These are phyloP conservation scores for Trypoxylus dichotomus DNA, from an alignment of 1,140 invertebrate species.

Conservation along the genomic window DNA sequence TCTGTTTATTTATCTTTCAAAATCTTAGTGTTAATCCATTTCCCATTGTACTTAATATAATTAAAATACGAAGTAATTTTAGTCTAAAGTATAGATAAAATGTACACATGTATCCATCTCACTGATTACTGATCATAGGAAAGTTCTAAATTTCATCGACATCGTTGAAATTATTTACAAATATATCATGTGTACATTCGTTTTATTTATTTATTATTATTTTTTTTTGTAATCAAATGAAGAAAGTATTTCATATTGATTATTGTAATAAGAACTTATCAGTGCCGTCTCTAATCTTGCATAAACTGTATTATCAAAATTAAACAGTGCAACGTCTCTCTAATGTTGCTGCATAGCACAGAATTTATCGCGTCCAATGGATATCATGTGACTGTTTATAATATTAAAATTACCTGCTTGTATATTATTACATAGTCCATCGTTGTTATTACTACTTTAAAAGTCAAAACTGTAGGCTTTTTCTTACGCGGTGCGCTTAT, in stretches of 20 bases:
- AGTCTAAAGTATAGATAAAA: too few species aligned
- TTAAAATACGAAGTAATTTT: too few species aligned
- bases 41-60: too few species aligned
- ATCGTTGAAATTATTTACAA: too few species aligned
- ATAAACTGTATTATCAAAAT: conserved; percentile 6
- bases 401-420: not conserved
- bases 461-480: not conserved
- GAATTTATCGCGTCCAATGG: not conserved
- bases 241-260: not conserved
- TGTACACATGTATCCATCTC: too few species aligned
- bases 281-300: not conserved
- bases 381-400: too few species aligned
- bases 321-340: not conserved
- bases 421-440: not conserved
- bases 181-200: not conserved
- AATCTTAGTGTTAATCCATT: too few species aligned
- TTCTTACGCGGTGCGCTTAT: conserved; percentile 5
- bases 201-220: not conserved
- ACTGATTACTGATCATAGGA: too few species aligned
- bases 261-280: conserved; percentile 1
- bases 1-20: too few species aligned
- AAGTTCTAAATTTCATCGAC: too few species aligned
- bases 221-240: not conserved
- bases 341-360: not conserved
- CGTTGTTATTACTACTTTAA: not conserved